Evolutionary conservation across 2,113 vertebrate species (phyloP).

Genomic region (Prionailurus bengalensis): DNA sequence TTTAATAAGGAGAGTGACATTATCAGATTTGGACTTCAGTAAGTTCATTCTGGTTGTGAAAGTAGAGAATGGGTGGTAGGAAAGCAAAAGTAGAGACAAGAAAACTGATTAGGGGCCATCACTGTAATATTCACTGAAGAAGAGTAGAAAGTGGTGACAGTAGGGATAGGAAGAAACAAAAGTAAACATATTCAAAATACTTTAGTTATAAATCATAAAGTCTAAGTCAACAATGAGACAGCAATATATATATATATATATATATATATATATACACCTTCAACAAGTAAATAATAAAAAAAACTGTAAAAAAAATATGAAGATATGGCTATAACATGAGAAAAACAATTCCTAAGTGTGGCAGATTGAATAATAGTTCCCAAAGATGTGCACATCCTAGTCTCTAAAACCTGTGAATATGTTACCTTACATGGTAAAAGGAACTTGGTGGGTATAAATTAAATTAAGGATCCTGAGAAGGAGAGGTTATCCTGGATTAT

Average conservation of each 20-base stretch:
- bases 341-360: constrained; percentile 13
- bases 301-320: neutral
- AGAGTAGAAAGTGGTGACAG: neutral
- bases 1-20: neutral
- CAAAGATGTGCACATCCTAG: neutral
- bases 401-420: neutral
- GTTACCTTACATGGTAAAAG: neutral
- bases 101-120: neutral
- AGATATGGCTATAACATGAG: neutral
- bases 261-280: neutral
- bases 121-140: neutral
- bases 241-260: neutral
- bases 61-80: neutral
- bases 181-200: neutral
- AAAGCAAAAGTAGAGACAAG: neutral
- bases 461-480: neutral
- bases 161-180: neutral
- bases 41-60: constrained; percentile 23
- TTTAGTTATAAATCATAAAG: constrained; percentile 7
- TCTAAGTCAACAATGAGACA: neutral
- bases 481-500: neutral
- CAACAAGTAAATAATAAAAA: neutral
- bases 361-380: neutral
- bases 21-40: neutral
- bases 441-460: neutral